phyloP scores from a whole-genome alignment of 2,113 vertebrate genomes.

The Stigmatopora argus region DNA sequence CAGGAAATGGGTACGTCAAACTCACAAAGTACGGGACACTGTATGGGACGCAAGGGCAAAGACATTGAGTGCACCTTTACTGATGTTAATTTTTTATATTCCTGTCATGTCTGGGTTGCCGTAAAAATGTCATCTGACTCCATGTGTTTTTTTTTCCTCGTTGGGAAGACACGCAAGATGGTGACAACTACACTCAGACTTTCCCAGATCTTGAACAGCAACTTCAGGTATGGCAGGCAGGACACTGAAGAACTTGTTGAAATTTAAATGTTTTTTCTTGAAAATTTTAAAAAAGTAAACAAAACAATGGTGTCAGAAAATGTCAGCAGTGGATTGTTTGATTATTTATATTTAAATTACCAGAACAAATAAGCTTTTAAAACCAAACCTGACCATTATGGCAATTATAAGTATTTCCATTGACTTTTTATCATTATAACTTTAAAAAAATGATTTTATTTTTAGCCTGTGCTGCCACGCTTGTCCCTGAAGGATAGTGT shows the following conservation, averaged over 20 bases:
- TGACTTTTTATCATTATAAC: constrained; percentile 5
- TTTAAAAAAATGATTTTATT: background rate
- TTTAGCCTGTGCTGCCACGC: constrained; percentile 86
- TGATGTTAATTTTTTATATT: too few relatives aligned
- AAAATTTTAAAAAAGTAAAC: too few relatives aligned
- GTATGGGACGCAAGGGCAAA: too few relatives aligned
- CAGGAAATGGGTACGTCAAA: too few relatives aligned
- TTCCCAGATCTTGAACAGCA: constrained; percentile 64
- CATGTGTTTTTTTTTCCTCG: constrained; percentile 11
- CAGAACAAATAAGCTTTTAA: background rate
- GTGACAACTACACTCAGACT: constrained; percentile 37
- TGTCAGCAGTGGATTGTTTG: background rate
- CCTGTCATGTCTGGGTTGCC: too few relatives aligned
- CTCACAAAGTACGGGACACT: too few relatives aligned
- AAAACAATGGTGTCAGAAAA: too few relatives aligned
- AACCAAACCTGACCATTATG: background rate
- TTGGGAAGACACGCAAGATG: constrained; percentile 59
- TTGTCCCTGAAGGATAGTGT: constrained; percentile 87
- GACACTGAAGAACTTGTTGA: background rate
- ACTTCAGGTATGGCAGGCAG: constrained; percentile 47
- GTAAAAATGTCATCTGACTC: background rate
- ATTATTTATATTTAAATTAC: background rate
- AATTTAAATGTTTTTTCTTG: background rate
- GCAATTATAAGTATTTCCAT: background rate
- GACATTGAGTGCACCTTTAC: too few relatives aligned